Conservation (phyloP, 2,797 vertebrate genomes). For the Pseudomugil gertrudae region DNA sequence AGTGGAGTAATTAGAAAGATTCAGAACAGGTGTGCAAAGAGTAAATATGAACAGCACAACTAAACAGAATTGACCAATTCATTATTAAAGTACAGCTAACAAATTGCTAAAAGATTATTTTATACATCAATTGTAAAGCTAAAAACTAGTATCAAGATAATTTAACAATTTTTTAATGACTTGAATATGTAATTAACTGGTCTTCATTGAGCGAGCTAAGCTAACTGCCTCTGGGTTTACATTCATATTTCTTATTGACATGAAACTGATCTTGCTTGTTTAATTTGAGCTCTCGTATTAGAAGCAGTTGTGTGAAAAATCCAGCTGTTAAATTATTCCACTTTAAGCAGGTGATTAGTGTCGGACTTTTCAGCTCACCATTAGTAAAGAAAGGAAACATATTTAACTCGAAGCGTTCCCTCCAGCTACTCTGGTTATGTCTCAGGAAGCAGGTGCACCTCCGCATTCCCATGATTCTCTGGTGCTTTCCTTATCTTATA, state of each 20-base stretch:
- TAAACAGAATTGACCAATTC: not conserved
- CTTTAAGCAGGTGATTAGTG: constrained; percentile 14
- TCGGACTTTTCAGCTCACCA: constrained; percentile 12
- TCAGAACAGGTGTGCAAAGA: not conserved
- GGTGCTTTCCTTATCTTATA: constrained; percentile 27
- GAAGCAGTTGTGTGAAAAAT: not conserved
- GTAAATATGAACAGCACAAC: not conserved
- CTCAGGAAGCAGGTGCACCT: constrained; percentile 45
- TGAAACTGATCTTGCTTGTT: not conserved
- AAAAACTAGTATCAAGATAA: not conserved
- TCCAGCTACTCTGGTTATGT: constrained; percentile 40
- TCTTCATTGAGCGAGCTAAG: not conserved
- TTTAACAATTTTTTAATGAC: not conserved
- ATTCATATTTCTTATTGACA: not conserved
- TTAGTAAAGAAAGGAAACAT: constrained; percentile 7
- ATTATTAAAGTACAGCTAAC: too few relatives aligned
- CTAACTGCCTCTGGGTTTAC: not conserved
- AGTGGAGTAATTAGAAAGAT: not conserved
- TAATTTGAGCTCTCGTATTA: not conserved
- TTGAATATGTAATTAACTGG: not conserved
- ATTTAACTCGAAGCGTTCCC: constrained; percentile 29
- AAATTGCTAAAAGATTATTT: not conserved
- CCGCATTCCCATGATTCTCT: constrained; percentile 28
- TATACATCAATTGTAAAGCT: not conserved
- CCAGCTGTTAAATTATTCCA: not conserved